These are phyloP conservation scores for Chaunax sp. DNA, from an alignment of 2,797 vertebrate species.

Conservation along the genomic window DNA sequence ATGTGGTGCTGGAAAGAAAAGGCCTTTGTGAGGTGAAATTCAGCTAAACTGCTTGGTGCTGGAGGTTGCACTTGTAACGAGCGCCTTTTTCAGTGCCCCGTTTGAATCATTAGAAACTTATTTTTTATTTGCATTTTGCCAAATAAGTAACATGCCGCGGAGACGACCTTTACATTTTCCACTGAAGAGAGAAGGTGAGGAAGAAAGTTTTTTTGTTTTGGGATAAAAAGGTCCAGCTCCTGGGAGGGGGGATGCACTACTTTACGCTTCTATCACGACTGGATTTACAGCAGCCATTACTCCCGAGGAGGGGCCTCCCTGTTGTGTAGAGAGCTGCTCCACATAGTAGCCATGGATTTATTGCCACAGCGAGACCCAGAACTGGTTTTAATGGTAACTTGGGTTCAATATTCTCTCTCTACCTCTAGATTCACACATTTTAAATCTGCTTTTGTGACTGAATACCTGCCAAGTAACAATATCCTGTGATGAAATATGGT, in stretches of 20 bases:
- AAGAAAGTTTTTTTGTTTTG: conserved; percentile 29
- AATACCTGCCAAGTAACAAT: conserved; percentile 47
- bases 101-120: background rate
- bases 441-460: conserved; percentile 47
- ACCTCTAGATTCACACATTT: conserved; percentile 42
- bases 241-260: conserved; percentile 1
- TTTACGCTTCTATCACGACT: background rate
- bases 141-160: background rate
- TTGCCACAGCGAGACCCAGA: conserved; percentile 34
- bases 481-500: conserved; percentile 32
- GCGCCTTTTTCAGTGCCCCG: background rate
- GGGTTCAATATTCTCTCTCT: conserved; percentile 57
- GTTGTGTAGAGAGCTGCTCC: conserved; percentile 51
- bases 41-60: conserved; percentile 2
- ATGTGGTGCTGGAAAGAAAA: conserved; percentile 32
- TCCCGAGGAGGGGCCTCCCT: conserved; percentile 46
- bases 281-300: conserved; percentile 53
- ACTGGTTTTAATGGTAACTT: conserved; percentile 68
- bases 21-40: conserved; percentile 42
- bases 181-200: conserved; percentile 20
- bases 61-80: conserved; percentile 4
- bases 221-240: conserved; percentile 28
- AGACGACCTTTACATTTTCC: too few species aligned
- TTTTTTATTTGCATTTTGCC: conserved; percentile 18
- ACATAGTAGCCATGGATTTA: conserved; percentile 55